A percentile compares a stretch with the other conserved stretches of the same genome.
These are phyloP conservation scores for fruit fly (Drosophila melanogaster) DNA, from an alignment of 1,140 invertebrate species.

Conservation along the genomic window Release_6_plus_ISO1_MT NT_033777.3:27772501-27773000, in stretches of 20 bases:
- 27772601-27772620: neutral
- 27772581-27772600: conserved; percentile 10
- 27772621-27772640: conserved; percentile 16
- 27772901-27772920: conserved; percentile 4
- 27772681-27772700: conserved; percentile 69
- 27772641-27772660: conserved; percentile 12
- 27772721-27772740: conserved; percentile 32
- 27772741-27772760: conserved; percentile 7
- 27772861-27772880: too few species aligned
- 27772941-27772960: conserved; percentile 69
- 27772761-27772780: neutral
- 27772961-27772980: conserved; percentile 47
- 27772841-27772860: too few species aligned
- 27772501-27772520: conserved; percentile 63
- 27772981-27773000: conserved; percentile 5
- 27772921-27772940: conserved; percentile 33
- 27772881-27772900: neutral
- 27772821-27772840: too few species aligned
- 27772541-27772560: conserved; percentile 17
- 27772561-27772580: conserved; percentile 73
- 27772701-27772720: conserved; percentile 37
- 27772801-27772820: too few species aligned
- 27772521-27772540: conserved; percentile 55
- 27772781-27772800: neutral
- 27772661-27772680: conserved; percentile 77